Base-by-base conservation (phyloP, 2,888 invertebrate species). In the Drosophila dives region DNA sequence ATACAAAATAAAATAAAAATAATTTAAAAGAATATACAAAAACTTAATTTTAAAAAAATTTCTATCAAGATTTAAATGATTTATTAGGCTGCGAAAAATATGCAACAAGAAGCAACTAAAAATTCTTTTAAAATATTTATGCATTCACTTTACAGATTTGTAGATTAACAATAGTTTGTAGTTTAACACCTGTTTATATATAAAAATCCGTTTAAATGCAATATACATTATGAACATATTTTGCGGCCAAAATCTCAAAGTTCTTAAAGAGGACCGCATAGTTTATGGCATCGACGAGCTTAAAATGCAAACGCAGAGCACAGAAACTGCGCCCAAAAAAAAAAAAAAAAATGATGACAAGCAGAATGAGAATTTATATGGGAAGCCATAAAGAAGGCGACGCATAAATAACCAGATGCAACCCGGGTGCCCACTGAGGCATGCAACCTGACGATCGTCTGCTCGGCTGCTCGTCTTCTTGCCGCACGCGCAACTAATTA, bases 401-500 rank as follows among this genome's bases (percentile, higher is more conserved):
- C 59, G 69, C 83, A 82, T 82, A 78, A 85, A 82, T 85, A 85
- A 82, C 65, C 55, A 65, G 71, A 64, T 55, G 72, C 81, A 67
- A 53, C 67, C 77, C 72, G 70, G 72, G 60, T 69, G 67, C 60
- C 68, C 66, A 75, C 67, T 71, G 71, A 67, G 62, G 68, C 83
- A 90, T 90, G 75, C 75, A 75, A 83, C 83, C 80, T 86, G 83
- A 67, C 70, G 75, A 68, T 26, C 60, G 20, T 20, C 40, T 29
- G 29, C 29, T 26, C 60, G 20, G 15, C 40, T 29, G 29, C 29
- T 29, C 40, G 20, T 56, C 40, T 11, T 6, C 17, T 26, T 61
- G 74, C 73, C 73, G 77, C 87, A 86, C 86, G 88, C 86, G 83
- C 85, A 85, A 71, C 88, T 91, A 91, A 89, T 91, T 90, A 89